Evolutionary conservation across 2,797 vertebrate genomes (phyloP), one percentile per base, ranked within the genome.

Genomic region (Pterois miles): DNA sequence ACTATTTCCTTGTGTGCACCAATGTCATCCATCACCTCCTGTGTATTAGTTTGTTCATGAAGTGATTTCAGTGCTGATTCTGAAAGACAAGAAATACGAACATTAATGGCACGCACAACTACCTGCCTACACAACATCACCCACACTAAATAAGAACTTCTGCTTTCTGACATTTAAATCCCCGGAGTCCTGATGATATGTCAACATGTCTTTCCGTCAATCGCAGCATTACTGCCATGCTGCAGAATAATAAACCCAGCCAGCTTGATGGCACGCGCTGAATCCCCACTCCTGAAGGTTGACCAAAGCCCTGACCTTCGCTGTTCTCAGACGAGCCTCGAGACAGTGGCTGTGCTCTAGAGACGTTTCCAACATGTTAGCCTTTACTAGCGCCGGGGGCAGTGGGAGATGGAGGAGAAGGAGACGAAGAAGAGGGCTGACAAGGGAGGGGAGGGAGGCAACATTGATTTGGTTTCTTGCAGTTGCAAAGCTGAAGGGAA

Each of bases 241-340:
- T 58, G 67, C 57, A 76, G 76, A 78, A 85, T 81, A 83, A 85
- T 81, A 74, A 84, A 71, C 62, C 69, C 83, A 52, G 76, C 69
- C 74, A 20, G 60, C 72, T 71, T 75, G 81, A 86, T 88, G 80
- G 68, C 80, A 72, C 62, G 20, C 70, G 70, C 88, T 82, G 80
- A 81, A 85, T 80, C 76, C 76, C 67, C 78, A 57, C 67, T 71
- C 82, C 82, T 66, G 33, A 82, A 82, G 89, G 72, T 84, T 64
- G 65, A 88, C 73, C 84, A 43, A 56, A 86, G 34, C 73, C 74
- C 85, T 71, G 84, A 92, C 85, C 86, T 81, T 43, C 63, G 87
- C 87, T 90, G 80, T 90, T 90, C 80, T 73, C 10, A 85, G 85
- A 87, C 18, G 2, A 54, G 82, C 78, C 90, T 80, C 33, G 8